Percentiles rank a stretch among this genome's conserved stretches.
These are phyloP conservation scores for Arrhopalites spinosus DNA, from an alignment of 2,888 invertebrate species.

Conservation along the genomic window DNA sequence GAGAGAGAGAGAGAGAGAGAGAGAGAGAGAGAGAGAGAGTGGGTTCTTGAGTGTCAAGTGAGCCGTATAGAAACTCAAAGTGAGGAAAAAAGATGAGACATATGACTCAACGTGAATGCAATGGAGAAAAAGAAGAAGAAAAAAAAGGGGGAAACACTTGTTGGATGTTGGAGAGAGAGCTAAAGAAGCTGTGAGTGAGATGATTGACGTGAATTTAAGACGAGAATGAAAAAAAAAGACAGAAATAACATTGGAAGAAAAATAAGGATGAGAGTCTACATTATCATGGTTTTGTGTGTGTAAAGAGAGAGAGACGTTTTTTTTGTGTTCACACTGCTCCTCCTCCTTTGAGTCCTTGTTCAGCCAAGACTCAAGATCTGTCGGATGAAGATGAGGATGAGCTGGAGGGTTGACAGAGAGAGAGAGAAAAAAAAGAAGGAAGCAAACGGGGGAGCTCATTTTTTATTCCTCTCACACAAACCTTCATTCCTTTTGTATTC, in stretches of 20 bases:
- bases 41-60: constrained; percentile 8
- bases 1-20: constrained; percentile 19
- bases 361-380: not conserved
- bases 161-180: constrained; percentile 34
- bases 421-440: not conserved
- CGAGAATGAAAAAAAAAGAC: constrained; percentile 39
- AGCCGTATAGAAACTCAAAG: constrained; percentile 25
- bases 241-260: constrained; percentile 39
- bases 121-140: constrained; percentile 5
- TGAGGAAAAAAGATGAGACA: constrained; percentile 41
- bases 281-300: constrained; percentile 41
- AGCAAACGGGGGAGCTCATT: constrained; percentile 31
- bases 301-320: constrained; percentile 21
- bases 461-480: constrained; percentile 47
- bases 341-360: not conserved
- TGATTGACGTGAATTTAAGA: constrained; percentile 49
- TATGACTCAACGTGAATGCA: constrained; percentile 37
- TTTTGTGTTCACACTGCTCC: not conserved
- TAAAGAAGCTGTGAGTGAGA: constrained; percentile 35
- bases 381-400: constrained; percentile 30
- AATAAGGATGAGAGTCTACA: constrained; percentile 35
- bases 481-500: constrained; percentile 41
- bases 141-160: constrained; percentile 45
- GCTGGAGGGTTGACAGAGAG: constrained; percentile 1
- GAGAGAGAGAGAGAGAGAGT: not conserved